Percentiles rank a stretch among this genome's conserved stretches.
These are phyloP conservation scores for Pan paniscus DNA, from an alignment of 2,113 vertebrate species.

Conservation along the genomic window DNA sequence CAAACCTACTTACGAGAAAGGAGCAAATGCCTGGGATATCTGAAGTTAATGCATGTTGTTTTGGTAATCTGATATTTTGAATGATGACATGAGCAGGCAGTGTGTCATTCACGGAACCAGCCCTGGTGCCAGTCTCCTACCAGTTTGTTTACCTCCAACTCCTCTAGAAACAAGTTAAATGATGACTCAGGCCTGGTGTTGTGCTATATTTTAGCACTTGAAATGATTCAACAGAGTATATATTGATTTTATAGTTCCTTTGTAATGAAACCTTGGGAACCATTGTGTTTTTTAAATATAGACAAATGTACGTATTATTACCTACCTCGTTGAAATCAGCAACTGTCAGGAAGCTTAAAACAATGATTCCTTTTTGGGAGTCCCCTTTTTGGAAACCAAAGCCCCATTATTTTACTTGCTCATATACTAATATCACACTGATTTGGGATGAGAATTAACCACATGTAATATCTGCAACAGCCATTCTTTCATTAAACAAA, in stretches of 20 bases:
- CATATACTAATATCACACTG: background rate
- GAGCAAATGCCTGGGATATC: fast-evolving
- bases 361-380: background rate
- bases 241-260: background rate
- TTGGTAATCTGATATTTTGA: background rate
- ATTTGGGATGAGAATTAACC: background rate
- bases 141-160: background rate
- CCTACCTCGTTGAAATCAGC: background rate
- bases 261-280: background rate
- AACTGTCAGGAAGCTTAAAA: background rate
- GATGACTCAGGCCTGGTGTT: background rate
- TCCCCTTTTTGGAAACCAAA: background rate
- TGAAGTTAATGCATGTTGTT: background rate
- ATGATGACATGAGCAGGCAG: background rate
- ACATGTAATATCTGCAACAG: fast-evolving
- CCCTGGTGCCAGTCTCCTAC: background rate
- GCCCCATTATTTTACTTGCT: background rate
- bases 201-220: background rate
- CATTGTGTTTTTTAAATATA: background rate
- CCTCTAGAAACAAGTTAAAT: background rate
- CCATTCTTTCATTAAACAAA: background rate
- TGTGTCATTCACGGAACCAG: background rate
- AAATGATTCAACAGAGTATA: background rate
- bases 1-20: background rate
- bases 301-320: background rate